These are phyloP conservation scores for Caenorhabditis sinica DNA, from an alignment of 2,888 invertebrate genomes.

Conservation along the genomic window DNA sequence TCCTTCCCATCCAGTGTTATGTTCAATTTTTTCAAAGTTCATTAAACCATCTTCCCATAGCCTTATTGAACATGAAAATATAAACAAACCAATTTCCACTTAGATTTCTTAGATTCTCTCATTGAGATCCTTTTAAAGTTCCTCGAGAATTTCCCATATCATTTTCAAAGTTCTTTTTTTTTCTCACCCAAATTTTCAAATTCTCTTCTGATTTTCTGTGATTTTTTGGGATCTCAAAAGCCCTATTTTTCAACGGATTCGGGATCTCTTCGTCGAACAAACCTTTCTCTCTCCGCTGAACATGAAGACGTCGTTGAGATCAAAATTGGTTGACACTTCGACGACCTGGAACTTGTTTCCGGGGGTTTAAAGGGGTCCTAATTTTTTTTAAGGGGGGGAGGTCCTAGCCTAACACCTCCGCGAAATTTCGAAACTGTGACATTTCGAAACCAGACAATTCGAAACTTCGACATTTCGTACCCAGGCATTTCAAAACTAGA, in stretches of 20 bases:
- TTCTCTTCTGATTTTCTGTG: background rate
- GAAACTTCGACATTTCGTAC: too few species aligned
- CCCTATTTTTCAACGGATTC: too few species aligned
- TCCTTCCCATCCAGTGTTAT: too few species aligned
- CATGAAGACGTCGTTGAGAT: conserved; percentile 73
- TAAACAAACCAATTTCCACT: background rate
- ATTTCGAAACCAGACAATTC: too few species aligned
- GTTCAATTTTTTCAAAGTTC: background rate
- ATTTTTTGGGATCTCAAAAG: background rate
- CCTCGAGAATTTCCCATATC: background rate
- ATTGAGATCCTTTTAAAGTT: too few species aligned
- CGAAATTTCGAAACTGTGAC: too few species aligned
- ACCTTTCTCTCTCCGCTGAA: conserved; percentile 74
- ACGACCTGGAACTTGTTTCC: conserved; percentile 53
- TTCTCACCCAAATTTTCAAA: background rate
- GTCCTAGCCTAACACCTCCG: too few species aligned
- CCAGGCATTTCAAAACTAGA: too few species aligned
- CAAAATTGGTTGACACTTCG: conserved; percentile 67
- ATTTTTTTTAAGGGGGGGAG: background rate
- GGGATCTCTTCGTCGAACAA: background rate
- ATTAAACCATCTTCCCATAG: background rate
- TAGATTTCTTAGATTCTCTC: background rate
- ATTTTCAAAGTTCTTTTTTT: background rate
- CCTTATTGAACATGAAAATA: background rate
- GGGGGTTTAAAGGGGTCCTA: background rate